Base-by-base conservation (phyloP, 2,113 vertebrate species). In the Zeus faber region DNA sequence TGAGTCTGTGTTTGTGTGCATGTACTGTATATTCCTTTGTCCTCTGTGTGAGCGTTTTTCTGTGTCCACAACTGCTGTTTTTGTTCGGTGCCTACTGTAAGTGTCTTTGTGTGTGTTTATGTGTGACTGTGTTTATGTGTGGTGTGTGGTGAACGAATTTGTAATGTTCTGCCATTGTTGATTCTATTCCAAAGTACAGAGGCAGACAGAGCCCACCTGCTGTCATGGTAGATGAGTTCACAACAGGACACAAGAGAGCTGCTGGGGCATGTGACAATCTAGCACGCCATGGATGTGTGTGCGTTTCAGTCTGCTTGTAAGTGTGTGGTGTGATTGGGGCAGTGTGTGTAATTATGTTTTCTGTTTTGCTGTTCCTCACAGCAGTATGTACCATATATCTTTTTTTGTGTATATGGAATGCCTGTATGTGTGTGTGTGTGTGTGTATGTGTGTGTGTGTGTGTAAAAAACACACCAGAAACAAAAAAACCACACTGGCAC, bases 221-320 rank as follows among this genome's bases (percentile, higher is more conserved):
- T 56, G 49, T 51, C 39, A 56, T 39, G 23, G 41, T 18, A 43
- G 45, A 72, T 51, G 43, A 66, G 21, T 37, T 62, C n/a, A 21
- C 33, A 20, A 46, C 23, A 39, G 1, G 24, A 46, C 51, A 54
- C 29, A 10, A 8, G 25, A 4, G 13, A 16, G 50, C 20, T 51
- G 18, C 26, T 13, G 5, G 25, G 2, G 7, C n/a, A 9, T n/a
- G n/a, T 17, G 39, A 5, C 11, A 16, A 46, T 14, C 11, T 9
- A 2, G 31, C 14, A 40, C 39, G 18, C 39, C 5, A 7, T 18
- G 17, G 5, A 21, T 23, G 18, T 21, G 20, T 45, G 9, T 45
- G 43, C 3, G n/a, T 16, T 21, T 43, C 47, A 26, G 23, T 6
- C 6, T 44, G 1, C 25, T 17, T 24, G n/a, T n/a, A n/a, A n/a